phyloP scores from a whole-genome alignment of 2,888 invertebrate genomes.

The Fragum whitleyi region DNA sequence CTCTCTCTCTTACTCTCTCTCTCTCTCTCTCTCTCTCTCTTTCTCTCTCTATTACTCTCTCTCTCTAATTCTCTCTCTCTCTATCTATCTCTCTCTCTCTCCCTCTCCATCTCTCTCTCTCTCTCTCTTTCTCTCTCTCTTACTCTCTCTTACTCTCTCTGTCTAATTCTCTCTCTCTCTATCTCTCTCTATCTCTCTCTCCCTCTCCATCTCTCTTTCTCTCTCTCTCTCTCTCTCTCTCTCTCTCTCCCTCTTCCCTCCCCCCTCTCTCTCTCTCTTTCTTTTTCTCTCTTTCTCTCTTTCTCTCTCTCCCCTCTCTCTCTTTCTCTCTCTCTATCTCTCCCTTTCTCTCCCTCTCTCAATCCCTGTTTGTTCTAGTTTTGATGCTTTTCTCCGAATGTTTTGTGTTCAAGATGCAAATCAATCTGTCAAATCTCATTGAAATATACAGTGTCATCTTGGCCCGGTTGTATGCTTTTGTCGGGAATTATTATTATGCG shows the following conservation, averaged over 20 bases:
- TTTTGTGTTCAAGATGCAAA: background rate
- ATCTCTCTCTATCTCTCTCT: too few relatives aligned
- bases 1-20: background rate
- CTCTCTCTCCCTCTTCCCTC: background rate
- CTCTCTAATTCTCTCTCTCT: too few relatives aligned
- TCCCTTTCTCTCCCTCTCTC: too few relatives aligned
- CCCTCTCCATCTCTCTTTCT: background rate
- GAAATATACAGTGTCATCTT: background rate
- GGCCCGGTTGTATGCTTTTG: background rate
- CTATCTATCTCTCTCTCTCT: too few relatives aligned
- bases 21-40: background rate
- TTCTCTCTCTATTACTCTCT: too few relatives aligned
- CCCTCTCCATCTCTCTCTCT: too few relatives aligned
- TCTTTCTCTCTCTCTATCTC: too few relatives aligned
- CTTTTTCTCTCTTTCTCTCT: background rate
- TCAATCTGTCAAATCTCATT: background rate
- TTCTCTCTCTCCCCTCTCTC: background rate
- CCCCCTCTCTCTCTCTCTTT: background rate
- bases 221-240: background rate
- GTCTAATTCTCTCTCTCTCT: too few relatives aligned
- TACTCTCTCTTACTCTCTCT: background rate
- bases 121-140: background rate
- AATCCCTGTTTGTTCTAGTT: too few relatives aligned
- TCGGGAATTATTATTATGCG: background rate
- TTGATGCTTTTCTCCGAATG: background rate